phyloP scores from a whole-genome alignment of 2,888 invertebrate genomes.

The Machimus rusticus region DNA sequence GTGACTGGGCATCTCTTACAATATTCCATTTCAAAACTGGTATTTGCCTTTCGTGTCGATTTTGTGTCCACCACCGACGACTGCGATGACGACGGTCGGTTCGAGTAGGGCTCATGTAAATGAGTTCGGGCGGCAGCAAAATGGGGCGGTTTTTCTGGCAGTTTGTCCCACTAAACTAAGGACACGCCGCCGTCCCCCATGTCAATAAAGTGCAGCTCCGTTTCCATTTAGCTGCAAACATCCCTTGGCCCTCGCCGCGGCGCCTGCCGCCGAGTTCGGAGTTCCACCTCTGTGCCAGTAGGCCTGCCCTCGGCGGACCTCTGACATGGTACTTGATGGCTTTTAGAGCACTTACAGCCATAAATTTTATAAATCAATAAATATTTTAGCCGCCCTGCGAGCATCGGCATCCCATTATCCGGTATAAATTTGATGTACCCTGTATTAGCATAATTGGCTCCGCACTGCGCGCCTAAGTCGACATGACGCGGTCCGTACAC shows the following conservation, averaged over 20 bases:
- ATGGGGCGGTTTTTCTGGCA: slow-evolving; percentile 29
- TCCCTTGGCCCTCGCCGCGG: neutral
- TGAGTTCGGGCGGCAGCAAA: slow-evolving; percentile 11
- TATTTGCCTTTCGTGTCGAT: slow-evolving; percentile 39
- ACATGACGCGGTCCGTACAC: neutral
- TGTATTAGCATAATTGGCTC: slow-evolving; percentile 36
- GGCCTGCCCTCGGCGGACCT: slow-evolving; percentile 13
- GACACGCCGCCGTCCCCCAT: slow-evolving; percentile 14
- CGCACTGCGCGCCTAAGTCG: slow-evolving; percentile 1
- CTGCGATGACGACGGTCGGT: neutral
- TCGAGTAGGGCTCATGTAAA: slow-evolving; percentile 27
- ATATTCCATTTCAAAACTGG: slow-evolving; percentile 38
- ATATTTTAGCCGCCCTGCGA: slow-evolving; percentile 36
- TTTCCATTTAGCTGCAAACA: slow-evolving; percentile 13
- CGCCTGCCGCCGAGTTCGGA: neutral
- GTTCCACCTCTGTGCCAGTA: neutral
- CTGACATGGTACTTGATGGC: slow-evolving; percentile 35
- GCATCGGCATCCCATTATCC: slow-evolving; percentile 32
- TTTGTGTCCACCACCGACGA: slow-evolving; percentile 28
- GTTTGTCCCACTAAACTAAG: slow-evolving; percentile 35
- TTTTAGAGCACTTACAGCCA: slow-evolving; percentile 39
- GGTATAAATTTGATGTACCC: slow-evolving; percentile 17
- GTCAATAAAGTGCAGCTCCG: slow-evolving; percentile 23
- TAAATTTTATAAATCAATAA: slow-evolving; percentile 45
- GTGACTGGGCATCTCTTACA: slow-evolving; percentile 38